These are phyloP conservation scores for Eleginops maclovinus DNA, from an alignment of 2,113 vertebrate genomes.

Conservation along the genomic window DNA sequence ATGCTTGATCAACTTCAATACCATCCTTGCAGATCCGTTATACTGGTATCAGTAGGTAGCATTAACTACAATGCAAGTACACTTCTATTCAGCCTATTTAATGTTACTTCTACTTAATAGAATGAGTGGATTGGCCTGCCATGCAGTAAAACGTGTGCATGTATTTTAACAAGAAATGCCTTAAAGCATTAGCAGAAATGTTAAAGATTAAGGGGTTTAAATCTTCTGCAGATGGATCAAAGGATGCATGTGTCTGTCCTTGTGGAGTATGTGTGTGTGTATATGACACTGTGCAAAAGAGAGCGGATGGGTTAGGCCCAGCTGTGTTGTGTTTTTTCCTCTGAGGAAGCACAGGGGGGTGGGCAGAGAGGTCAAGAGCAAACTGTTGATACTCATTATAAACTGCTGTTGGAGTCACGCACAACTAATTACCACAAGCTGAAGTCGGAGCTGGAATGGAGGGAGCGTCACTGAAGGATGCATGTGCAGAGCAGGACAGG, in stretches of 20 bases:
- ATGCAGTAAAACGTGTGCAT: background rate
- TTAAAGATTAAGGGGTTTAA: background rate
- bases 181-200: background rate
- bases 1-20: background rate
- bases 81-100: background rate
- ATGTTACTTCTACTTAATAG: background rate
- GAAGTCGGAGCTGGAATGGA: conserved; percentile 37
- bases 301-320: conserved; percentile 69
- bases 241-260: conserved; percentile 10
- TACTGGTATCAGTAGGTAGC: background rate
- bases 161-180: background rate
- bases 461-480: conserved; percentile 25
- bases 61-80: background rate
- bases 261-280: conserved; percentile 27
- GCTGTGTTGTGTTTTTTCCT: conserved; percentile 67
- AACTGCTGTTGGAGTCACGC: conserved; percentile 57
- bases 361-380: conserved; percentile 64
- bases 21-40: background rate
- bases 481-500: conserved; percentile 1
- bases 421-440: conserved; percentile 61
- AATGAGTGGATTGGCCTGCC: background rate
- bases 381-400: conserved; percentile 70
- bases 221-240: background rate
- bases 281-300: conserved; percentile 16
- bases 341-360: conserved; percentile 63